Base-by-base conservation (phyloP, 2,888 invertebrate species). In the Melinaea marsaeus region DNA sequence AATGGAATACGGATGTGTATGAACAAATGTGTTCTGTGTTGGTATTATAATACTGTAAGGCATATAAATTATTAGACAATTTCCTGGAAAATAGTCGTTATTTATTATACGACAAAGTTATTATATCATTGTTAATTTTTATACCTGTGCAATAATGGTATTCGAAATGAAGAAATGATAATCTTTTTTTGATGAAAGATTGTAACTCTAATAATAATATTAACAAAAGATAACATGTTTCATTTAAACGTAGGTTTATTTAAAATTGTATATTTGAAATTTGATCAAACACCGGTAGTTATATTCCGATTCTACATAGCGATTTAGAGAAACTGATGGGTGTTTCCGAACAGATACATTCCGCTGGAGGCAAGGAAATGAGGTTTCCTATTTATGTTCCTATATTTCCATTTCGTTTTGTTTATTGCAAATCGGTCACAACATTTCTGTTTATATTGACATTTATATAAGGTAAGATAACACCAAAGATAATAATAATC, bases 341-440 rank as follows among this genome's bases (percentile, higher is more conserved):
- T 45, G 60, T 60, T 60, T 42, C 55, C 60, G 60, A 55, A 22
- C 32, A 51, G 51, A 51, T 51, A 51, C 32, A 51, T 51, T 48
- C 32, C 55, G 59, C 59, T 34, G 60, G 7, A 60, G 60, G 58
- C 58, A 34, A 58, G 45, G 46, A 60, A 55, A 55, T 33, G 60
- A 60, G 51, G 51, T 51, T 51, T 51, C 51, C 32, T 51, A 51
- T 51, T 51, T 51, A 51, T 51, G 51, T 51, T 22, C 32, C 51
- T 51, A 32, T 51, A 32, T 7, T 32, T 32, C 32, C 32, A 32
- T 51, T 51, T 51, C 51, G 9, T 51, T 32, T 51, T 51, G 51
- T 51, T 32, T 32, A 51, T 51, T 32, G 51, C 7, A 51, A 51
- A 51, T 51, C 7, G 51, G 51, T 51, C 32, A 51, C 51, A 32